Percentiles rank a stretch among this genome's conserved stretches.
Conservation (phyloP, 2,888 invertebrate species). For the Lithophane semibrunnea region DNA sequence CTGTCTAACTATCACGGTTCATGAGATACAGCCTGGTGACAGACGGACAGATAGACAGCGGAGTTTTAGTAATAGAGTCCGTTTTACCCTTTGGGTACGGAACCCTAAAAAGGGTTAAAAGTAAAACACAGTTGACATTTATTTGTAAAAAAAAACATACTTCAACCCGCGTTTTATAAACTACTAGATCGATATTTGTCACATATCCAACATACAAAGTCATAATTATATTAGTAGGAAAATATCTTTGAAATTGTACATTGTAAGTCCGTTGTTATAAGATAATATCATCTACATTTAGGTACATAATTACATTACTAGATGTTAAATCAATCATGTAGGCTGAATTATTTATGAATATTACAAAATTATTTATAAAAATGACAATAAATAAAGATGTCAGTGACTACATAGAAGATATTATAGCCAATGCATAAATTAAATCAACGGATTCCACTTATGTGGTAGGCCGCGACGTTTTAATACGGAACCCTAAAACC, state of each 20-base stretch:
- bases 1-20: no score
- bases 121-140: background rate
- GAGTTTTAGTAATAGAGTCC: no score
- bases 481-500: background rate
- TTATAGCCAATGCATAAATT: background rate
- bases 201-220: background rate
- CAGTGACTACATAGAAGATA: background rate
- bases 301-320: background rate
- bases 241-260: constrained; percentile 2
- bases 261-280: background rate
- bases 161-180: background rate
- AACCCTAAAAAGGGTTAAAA: background rate
- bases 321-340: constrained; percentile 1
- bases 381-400: background rate
- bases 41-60: no score
- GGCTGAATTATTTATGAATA: background rate
- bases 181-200: background rate
- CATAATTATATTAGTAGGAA: background rate
- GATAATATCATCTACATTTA: background rate
- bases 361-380: background rate
- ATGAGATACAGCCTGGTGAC: no score
- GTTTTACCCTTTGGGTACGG: no score
- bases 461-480: background rate
- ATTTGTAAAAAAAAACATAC: background rate
- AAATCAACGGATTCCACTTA: background rate